Evolutionary conservation across 30 jellyfish, hydroid and myxozoan genomes (phyloP).

Genomic region (Aurelia aurita): DNA sequence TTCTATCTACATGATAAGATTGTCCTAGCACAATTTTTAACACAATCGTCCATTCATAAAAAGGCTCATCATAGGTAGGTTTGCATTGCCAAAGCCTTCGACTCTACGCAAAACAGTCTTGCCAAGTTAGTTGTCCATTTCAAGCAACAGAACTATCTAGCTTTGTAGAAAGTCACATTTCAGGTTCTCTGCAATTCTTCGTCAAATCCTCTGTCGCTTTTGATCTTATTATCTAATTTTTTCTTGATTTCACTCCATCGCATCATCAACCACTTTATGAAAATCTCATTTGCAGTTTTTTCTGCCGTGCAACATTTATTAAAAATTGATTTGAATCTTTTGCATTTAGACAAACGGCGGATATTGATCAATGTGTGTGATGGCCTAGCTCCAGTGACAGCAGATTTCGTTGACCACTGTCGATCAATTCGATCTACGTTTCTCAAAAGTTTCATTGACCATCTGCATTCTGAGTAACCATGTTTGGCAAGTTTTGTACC

Average conservation of each 20-base stretch:
- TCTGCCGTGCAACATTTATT: conserved; percentile 70
- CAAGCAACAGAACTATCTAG: too few relatives aligned
- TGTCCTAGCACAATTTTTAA: too few relatives aligned
- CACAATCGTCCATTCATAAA: too few relatives aligned
- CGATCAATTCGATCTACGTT: conserved; percentile 45
- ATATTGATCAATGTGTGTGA: conserved; percentile 40
- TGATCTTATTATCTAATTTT: conserved; percentile 18
- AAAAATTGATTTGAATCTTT: conserved; percentile 32
- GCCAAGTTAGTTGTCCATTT: too few relatives aligned
- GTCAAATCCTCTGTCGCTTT: too few relatives aligned
- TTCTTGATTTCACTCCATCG: conserved; percentile 9
- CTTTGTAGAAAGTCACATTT: too few relatives aligned
- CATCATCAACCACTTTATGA: conserved; percentile 6
- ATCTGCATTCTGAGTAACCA: conserved; percentile 55
- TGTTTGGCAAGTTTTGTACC: conserved; percentile 80
- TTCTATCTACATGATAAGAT: too few relatives aligned
- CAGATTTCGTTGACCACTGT: conserved; percentile 61
- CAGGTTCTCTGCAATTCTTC: too few relatives aligned
- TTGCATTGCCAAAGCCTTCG: too few relatives aligned
- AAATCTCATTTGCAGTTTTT: conserved; percentile 32
- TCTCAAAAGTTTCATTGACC: conserved; percentile 55
- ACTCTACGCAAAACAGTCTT: too few relatives aligned
- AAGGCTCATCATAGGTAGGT: too few relatives aligned
- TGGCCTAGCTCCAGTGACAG: conserved; percentile 73
- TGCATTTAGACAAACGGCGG: conserved; percentile 58